Percentiles rank a stretch among this genome's conserved stretches.
These are phyloP conservation scores for Corella eumyota DNA, from an alignment of 23 tunicate species.

Conservation along the genomic window DNA sequence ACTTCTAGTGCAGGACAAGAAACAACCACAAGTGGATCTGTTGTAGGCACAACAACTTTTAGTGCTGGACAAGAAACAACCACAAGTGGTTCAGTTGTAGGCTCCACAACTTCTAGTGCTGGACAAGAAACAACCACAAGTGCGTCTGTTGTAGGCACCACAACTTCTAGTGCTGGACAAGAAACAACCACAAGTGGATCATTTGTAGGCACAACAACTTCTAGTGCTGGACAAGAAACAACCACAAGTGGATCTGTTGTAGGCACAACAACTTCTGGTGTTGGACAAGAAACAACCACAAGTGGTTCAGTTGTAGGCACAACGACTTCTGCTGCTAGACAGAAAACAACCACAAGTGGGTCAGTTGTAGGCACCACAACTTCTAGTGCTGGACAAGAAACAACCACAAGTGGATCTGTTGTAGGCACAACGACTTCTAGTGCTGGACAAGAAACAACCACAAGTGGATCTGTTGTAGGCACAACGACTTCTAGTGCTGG, in stretches of 20 bases:
- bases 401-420: constrained; percentile 5
- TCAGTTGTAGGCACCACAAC: constrained; percentile 10
- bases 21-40: not conserved
- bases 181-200: constrained; percentile 6
- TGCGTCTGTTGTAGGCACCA: not conserved
- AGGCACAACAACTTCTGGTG: constrained; percentile 8
- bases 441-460: constrained; percentile 4
- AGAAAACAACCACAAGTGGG: constrained; percentile 11
- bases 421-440: constrained; percentile 2
- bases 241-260: constrained; percentile 6
- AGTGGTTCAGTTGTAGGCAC: not conserved
- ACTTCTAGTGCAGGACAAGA: constrained; percentile 2
- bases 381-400: not conserved
- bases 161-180: not conserved
- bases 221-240: constrained; percentile 2
- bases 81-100: not conserved
- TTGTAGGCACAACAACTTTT: constrained; percentile 3
- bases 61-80: constrained; percentile 4
- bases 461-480: constrained; percentile 4
- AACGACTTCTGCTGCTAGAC: constrained; percentile 3
- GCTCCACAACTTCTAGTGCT: constrained; percentile 3
- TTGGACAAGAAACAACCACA: constrained; percentile 4
- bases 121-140: constrained; percentile 12
- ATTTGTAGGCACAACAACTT: constrained; percentile 12
- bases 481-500: constrained; percentile 11